phyloP scores from a whole-genome alignment of 2,797 vertebrate species.

The Smutsia gigantea region DNA sequence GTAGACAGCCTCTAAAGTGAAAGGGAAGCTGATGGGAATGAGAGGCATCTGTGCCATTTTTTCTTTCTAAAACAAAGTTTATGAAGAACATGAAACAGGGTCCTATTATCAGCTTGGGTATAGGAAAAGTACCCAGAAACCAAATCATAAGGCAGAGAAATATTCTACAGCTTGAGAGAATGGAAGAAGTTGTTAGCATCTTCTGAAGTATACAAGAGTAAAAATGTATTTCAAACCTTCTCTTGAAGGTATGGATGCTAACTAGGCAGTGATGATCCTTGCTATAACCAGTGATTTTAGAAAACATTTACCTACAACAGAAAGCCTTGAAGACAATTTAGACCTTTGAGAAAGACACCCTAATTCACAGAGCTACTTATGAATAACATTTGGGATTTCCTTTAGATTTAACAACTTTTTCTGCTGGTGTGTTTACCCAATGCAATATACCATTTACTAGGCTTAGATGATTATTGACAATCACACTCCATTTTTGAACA shows the following conservation, averaged over 20 bases:
- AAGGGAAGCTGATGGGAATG: neutral
- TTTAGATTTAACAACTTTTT: neutral
- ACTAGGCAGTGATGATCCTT: neutral
- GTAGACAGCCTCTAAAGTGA: neutral
- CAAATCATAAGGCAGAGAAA: neutral
- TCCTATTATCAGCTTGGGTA: neutral
- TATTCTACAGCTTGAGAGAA: neutral
- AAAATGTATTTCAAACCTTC: neutral
- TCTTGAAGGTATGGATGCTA: neutral
- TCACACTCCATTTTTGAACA: neutral
- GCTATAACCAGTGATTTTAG: neutral
- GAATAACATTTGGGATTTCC: neutral
- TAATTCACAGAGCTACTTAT: neutral
- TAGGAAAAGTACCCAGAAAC: neutral
- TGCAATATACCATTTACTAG: neutral
- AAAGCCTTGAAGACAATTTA: neutral
- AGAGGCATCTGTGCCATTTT: neutral
- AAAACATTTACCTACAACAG: neutral
- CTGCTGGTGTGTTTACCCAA: neutral
- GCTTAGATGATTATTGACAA: neutral
- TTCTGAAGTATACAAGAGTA: neutral
- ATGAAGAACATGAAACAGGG: neutral
- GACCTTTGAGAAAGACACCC: neutral
- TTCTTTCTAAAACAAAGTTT: neutral
- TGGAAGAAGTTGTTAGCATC: neutral